These are phyloP conservation scores for Ctenopoma multispine DNA, from an alignment of 2,797 vertebrate genomes.

Conservation along the genomic window DNA sequence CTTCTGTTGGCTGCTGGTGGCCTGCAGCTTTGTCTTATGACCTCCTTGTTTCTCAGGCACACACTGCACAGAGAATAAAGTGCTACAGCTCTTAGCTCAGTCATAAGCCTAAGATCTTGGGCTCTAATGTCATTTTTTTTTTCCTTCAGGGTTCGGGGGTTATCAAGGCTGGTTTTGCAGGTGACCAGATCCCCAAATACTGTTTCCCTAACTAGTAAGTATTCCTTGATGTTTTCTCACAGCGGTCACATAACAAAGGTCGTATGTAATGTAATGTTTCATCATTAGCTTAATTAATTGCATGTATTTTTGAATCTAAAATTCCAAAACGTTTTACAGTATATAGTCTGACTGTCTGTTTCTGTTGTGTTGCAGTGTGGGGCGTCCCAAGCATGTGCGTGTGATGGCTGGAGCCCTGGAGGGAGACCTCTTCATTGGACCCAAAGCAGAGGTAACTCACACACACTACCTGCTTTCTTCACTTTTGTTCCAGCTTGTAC, in stretches of 20 bases:
- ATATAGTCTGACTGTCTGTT: constrained; percentile 12
- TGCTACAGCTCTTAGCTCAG: background rate
- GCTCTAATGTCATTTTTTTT: background rate
- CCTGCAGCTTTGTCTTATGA: constrained; percentile 79
- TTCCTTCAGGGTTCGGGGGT: constrained; percentile 88
- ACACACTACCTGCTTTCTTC: background rate
- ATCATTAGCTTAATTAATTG: background rate
- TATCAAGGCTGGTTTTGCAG: constrained; percentile 93
- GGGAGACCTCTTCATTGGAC: constrained; percentile 93
- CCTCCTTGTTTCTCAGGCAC: constrained; percentile 19
- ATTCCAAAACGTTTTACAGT: background rate
- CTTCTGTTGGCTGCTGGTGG: constrained; percentile 12
- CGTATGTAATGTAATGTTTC: background rate
- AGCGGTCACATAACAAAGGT: background rate
- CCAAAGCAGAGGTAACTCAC: constrained; percentile 89
- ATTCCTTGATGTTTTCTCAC: background rate
- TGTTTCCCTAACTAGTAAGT: constrained; percentile 95
- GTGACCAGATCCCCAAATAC: constrained; percentile 95
- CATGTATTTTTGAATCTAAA: background rate
- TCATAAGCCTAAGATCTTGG: background rate
- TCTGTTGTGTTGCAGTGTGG: constrained; percentile 82
- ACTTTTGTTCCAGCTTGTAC: no score
- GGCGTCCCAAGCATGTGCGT: constrained; percentile 91
- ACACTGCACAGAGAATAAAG: constrained; percentile 5
- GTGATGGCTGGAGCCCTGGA: constrained; percentile 94